Evolutionary conservation across 2,888 invertebrate species (phyloP).

Genomic region (Sinohyriopsis cumingii): DNA sequence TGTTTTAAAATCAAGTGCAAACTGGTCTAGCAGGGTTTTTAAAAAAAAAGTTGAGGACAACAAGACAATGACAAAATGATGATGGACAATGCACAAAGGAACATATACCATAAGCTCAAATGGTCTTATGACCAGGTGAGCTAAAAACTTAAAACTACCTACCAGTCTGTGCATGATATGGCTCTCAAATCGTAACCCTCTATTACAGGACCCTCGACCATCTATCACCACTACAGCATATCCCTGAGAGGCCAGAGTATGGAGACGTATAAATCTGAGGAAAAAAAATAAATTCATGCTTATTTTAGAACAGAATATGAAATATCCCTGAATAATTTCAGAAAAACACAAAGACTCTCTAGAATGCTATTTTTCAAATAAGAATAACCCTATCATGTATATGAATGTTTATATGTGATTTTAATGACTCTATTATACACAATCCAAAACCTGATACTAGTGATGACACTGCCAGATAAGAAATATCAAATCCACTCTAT

Average conservation of each 20-base stretch:
- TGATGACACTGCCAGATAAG: too few relatives aligned
- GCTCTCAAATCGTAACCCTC: slow-evolving; percentile 93
- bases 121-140: background rate
- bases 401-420: too few relatives aligned
- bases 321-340: background rate
- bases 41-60: background rate
- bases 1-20: background rate
- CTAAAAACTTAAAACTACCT: slow-evolving; percentile 31
- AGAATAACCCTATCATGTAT: too few relatives aligned
- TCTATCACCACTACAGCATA: slow-evolving; percentile 97
- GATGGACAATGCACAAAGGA: background rate
- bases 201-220: slow-evolving; percentile 93
- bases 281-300: slow-evolving; percentile 5
- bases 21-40: too few relatives aligned
- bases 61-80: background rate
- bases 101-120: background rate
- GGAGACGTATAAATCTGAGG: slow-evolving; percentile 88
- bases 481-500: too few relatives aligned
- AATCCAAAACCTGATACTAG: too few relatives aligned
- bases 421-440: too few relatives aligned
- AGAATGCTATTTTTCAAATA: too few relatives aligned
- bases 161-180: slow-evolving; percentile 90
- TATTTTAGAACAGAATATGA: background rate
- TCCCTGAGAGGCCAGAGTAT: slow-evolving; percentile 94
- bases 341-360: too few relatives aligned